Evolutionary conservation across 53 echinoderm and acorn worm species (phyloP).

Genomic region (Echinometra lucunter): DNA sequence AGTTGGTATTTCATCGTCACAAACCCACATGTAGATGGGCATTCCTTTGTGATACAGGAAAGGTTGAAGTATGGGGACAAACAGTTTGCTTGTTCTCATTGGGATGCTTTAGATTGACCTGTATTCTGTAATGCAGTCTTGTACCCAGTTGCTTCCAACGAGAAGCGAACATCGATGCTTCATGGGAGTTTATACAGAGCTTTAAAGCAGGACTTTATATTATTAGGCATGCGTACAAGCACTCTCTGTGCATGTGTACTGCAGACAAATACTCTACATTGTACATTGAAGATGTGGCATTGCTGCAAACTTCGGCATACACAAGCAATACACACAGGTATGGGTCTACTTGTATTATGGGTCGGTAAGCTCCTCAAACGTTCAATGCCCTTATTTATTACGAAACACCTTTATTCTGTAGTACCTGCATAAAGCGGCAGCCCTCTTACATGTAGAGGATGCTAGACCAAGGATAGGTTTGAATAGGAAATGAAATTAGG

Average conservation of each 20-base stretch:
- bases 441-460: background rate
- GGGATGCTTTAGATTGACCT: constrained; percentile 58
- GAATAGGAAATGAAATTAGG: constrained; percentile 35
- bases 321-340: constrained; percentile 57
- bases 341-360: constrained; percentile 16
- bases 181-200: constrained; percentile 35
- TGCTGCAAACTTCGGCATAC: background rate
- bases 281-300: background rate
- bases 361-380: constrained; percentile 37
- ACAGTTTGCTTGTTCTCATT: constrained; percentile 42
- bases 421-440: background rate
- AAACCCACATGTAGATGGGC: constrained; percentile 18
- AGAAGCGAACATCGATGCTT: background rate
- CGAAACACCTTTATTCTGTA: constrained; percentile 20
- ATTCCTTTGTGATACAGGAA: constrained; percentile 36
- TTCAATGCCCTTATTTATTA: constrained; percentile 18
- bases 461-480: background rate
- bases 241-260: constrained; percentile 39
- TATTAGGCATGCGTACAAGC: constrained; percentile 32
- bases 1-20: constrained; percentile 4
- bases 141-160: background rate
- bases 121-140: constrained; percentile 58
- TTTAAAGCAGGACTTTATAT: constrained; percentile 42
- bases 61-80: constrained; percentile 33
- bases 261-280: constrained; percentile 14